Evolutionary conservation across 1,140 invertebrate genomes (phyloP), one percentile per base, ranked within the genome.

Genomic region (Lutraria rhynchaena): DNA sequence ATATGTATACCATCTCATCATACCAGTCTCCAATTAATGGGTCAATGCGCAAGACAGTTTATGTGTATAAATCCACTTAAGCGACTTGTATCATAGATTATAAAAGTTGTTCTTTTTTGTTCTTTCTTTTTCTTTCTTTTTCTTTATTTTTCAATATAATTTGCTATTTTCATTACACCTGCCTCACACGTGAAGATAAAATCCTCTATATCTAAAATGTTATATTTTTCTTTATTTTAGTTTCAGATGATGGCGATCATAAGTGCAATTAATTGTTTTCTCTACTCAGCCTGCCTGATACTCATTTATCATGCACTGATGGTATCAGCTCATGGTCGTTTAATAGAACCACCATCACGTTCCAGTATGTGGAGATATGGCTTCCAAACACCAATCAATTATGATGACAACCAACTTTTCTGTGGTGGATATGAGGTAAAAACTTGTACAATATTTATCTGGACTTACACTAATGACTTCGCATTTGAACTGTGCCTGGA

Each of bases 281-380:
- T 67, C 31, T 41, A 46, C 63, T 24, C 63, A 9, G 19, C 22
- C 37, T 51, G 63, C 17, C 5, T 67, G 31, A 67, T 67, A 67
- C 63, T 67, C 44, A 4, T 67, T 19, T 67, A 67, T 49, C 35
- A 27, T 0, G 41, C 63, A 15, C 61, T 31, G 29, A 15, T 55
- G 37, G 51, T 55, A 15, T 86, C 92, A 31, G 95, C 96, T 9
- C 97, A 98, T 93, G 95, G 95, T 17, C 94, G 94, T 92, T 90
- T 96, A 88, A 96, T 98, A 95, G 96, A 98, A 90, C 97, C 97
- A 0, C 97, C 97, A 0, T 95, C 96, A 0, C 94, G 97, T n/a
- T 98, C 98, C 92, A 95, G 95, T 17, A 97, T 98, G 96, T 98
- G 97, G 97, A 93, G 97, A 63, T 96, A 97, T 88, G 97, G 97